A percentile compares a stretch with the other conserved stretches of the same genome.
Evolutionary conservation across 1,140 invertebrate genomes (phyloP).

Genomic region (Coenobita brevimanus): DNA sequence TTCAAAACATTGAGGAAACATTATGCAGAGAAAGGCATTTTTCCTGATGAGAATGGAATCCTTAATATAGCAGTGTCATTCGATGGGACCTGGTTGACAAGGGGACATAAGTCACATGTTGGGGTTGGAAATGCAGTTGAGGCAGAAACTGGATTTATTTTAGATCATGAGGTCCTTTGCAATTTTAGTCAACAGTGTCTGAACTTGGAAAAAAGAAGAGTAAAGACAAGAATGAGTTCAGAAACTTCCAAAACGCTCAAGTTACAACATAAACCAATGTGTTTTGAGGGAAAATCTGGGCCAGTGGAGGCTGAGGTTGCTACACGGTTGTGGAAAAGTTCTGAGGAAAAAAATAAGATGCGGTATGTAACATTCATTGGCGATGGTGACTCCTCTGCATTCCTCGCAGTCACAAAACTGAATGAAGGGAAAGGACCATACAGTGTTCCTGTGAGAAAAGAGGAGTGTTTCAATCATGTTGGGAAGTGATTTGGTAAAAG

Average conservation of each 20-base stretch:
- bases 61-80: slow-evolving; percentile 1
- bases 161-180: slow-evolving; percentile 20
- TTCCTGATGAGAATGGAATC: slow-evolving; percentile 37
- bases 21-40: not conserved
- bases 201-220: not conserved
- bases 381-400: slow-evolving; percentile 26
- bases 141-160: not conserved
- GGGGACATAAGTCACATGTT: slow-evolving; percentile 33
- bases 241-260: not conserved
- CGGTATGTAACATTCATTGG: not conserved
- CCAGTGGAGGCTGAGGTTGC: slow-evolving; percentile 21
- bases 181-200: slow-evolving; percentile 5
- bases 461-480: slow-evolving; percentile 30
- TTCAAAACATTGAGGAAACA: too few species aligned
- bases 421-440: slow-evolving; percentile 32
- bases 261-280: not conserved
- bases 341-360: not conserved
- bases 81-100: slow-evolving; percentile 29
- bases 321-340: not conserved
- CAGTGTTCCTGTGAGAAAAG: not conserved
- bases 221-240: not conserved
- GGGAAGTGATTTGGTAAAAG: not conserved
- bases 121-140: slow-evolving; percentile 25
- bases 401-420: not conserved
- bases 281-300: slow-evolving; percentile 37